phyloP scores from a whole-genome alignment of 2,797 vertebrate genomes.

The Mus minutoides region DNA sequence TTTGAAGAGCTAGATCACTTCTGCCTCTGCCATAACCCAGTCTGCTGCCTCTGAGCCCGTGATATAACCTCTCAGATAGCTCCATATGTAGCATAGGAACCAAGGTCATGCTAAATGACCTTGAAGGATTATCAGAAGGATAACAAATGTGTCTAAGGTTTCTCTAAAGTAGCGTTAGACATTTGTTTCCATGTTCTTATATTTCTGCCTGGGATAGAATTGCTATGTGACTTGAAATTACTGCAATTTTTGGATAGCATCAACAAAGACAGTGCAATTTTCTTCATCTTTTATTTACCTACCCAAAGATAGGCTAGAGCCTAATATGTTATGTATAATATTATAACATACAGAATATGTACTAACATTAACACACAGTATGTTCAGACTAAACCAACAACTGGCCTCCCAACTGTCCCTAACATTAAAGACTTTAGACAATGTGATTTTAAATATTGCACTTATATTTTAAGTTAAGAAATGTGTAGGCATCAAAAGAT shows the following conservation, averaged over 20 bases:
- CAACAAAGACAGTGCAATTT: background rate
- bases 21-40: background rate
- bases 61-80: background rate
- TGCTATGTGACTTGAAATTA: background rate
- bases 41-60: background rate
- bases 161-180: background rate
- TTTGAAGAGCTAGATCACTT: background rate
- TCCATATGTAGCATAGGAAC: background rate
- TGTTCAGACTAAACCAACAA: background rate
- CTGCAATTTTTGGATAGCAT: background rate
- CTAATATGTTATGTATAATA: background rate
- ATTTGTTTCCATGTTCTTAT: background rate
- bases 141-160: too few relatives aligned
- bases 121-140: background rate
- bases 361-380: background rate
- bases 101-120: background rate
- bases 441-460: background rate
- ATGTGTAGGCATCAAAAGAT: background rate
- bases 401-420: background rate
- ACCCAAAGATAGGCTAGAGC: background rate
- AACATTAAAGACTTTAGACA: background rate
- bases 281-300: background rate
- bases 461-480: background rate
- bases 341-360: background rate
- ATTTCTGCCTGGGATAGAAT: background rate